A percentile compares a stretch with the other conserved stretches of the same genome.
Conservation (phyloP, 2,113 vertebrate species). For the Eulemur rufifrons region DNA sequence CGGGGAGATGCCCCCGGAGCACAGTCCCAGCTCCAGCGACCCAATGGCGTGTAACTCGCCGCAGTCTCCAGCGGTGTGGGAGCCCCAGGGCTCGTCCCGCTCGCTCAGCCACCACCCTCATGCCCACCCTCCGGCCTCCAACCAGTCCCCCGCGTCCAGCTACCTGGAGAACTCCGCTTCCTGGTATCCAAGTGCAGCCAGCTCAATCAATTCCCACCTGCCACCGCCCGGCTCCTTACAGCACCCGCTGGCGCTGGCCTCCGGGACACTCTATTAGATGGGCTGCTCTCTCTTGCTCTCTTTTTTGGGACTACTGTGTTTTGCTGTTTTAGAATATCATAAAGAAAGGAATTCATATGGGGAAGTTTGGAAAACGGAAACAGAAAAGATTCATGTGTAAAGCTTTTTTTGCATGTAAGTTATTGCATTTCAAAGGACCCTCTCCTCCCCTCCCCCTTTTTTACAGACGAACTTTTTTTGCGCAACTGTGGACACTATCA, state of each 20-base stretch:
- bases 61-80: slow-evolving; percentile 99
- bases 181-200: slow-evolving; percentile 92
- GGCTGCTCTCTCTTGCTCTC: slow-evolving; percentile 35
- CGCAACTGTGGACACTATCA: slow-evolving; percentile 92
- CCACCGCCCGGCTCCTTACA: slow-evolving; percentile 95
- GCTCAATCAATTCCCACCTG: slow-evolving; percentile 92
- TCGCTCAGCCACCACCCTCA: slow-evolving; percentile 91
- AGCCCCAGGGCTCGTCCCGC: slow-evolving; percentile 93
- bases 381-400: slow-evolving; percentile 96
- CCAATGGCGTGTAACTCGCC: slow-evolving; percentile 99
- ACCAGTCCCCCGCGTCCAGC: slow-evolving; percentile 90
- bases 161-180: slow-evolving; percentile 95
- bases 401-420: slow-evolving; percentile 99
- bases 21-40: slow-evolving; percentile 99
- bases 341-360: slow-evolving; percentile 93
- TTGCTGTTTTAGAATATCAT: slow-evolving; percentile 91
- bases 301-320: slow-evolving; percentile 80
- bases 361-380: slow-evolving; percentile 85
- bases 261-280: slow-evolving; percentile 98
- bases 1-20: slow-evolving; percentile 97
- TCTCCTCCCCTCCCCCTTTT: slow-evolving; percentile 69
- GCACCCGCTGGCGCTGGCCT: slow-evolving; percentile 95
- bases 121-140: slow-evolving; percentile 91
- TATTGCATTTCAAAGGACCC: slow-evolving; percentile 98
- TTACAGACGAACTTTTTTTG: slow-evolving; percentile 90